Evolutionary conservation across 2,113 vertebrate species (phyloP), one percentile per base, ranked within the genome.

Genomic region (Oryzias javanicus): DNA sequence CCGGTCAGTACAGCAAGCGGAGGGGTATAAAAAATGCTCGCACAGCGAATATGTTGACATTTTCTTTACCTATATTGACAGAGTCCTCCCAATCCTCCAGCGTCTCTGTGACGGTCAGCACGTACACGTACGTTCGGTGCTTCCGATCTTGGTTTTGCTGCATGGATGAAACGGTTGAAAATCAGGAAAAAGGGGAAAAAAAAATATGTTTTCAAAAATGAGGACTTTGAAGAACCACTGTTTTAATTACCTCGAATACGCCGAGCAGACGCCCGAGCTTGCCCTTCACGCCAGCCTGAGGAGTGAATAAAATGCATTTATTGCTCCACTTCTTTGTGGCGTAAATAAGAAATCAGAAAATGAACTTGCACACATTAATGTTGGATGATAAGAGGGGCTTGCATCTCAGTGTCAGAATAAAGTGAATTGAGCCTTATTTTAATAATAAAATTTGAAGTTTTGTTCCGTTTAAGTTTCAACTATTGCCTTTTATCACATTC

Each of bases 51-150:
- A 12, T 35, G 22, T 35, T 12, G 35, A 35, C 35, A 35, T 10
- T 35, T 35, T 35, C 10, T 13, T 55, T 78, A 98, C 97, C 97
- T 41, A 98, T 98, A 87, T 92, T 99, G 57, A 98, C 94, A 0
- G 96, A 98, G 83, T 99, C 97, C 65, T 99, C 97, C 97, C 97
- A 99, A 82, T 94, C 96, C 65, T 98, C 96, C 88, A 98, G 88
- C 13, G 98, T 94, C 81, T 99, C 96, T 0, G 95, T 98, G 81
- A 99, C 96, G 0, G 95, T 93, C 68, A 99, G 90, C 76, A 98
- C 96, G 35, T 98, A 99, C 55, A 99, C 97, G 1, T 97, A 98
- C 0, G 96, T 98, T 79, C 96, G 91, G 88, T 99, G 95, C 77
- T 99, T 99, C 76, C 96, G 91, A 74, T 98, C 96, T 76, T 93